phyloP scores from a whole-genome alignment of 2,113 vertebrate genomes.

The Pteruthius melanotis region DNA sequence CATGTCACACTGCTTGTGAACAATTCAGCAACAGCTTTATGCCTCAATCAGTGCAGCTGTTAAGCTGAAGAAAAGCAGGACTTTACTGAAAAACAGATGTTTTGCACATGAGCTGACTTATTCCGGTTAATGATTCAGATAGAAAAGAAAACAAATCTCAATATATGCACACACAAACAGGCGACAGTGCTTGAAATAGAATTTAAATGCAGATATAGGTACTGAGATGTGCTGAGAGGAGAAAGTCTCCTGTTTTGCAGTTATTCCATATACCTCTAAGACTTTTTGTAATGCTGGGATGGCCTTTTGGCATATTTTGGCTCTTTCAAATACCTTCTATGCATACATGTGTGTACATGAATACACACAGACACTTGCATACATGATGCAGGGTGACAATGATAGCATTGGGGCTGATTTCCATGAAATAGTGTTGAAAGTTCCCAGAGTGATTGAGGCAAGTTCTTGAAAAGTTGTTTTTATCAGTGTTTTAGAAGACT shows the following conservation, averaged over 20 bases:
- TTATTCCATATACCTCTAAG: neutral
- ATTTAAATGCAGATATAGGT: neutral
- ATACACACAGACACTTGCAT: neutral
- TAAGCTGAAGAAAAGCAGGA: slow-evolving; percentile 50
- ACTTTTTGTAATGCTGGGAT: neutral
- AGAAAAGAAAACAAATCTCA: slow-evolving; percentile 25
- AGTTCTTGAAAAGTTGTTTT: neutral
- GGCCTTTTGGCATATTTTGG: neutral
- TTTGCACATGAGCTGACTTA: slow-evolving; percentile 45
- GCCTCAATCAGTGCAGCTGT: slow-evolving; percentile 29
- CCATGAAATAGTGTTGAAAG: neutral
- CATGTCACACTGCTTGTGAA: neutral
- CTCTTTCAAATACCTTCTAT: neutral
- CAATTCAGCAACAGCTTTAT: neutral
- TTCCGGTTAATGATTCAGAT: slow-evolving; percentile 10
- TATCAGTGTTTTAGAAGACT: neutral
- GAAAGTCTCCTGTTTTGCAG: neutral
- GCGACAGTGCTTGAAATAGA: neutral
- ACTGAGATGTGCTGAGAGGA: neutral
- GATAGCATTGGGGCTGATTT: neutral
- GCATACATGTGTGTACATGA: neutral
- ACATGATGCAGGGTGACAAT: neutral
- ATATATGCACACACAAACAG: neutral
- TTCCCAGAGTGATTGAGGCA: neutral
- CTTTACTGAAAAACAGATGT: slow-evolving; percentile 45